Base-by-base conservation (phyloP, 2,888 invertebrate species). In the Congeria kusceri region DNA sequence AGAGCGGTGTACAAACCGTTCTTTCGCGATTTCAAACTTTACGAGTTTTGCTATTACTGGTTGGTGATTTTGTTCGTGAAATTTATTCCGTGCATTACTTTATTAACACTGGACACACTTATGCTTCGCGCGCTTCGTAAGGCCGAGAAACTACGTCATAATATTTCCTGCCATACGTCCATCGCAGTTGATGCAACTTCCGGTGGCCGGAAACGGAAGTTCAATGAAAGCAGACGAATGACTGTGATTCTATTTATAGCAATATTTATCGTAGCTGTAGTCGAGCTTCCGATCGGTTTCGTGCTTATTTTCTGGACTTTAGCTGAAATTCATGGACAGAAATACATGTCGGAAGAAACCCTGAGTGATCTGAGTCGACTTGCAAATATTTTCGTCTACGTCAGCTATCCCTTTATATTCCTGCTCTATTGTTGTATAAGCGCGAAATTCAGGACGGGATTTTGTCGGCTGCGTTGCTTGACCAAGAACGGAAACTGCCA, bases 381-480 rank as follows among this genome's bases (percentile, higher is more conserved):
- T 90, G 97, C 97, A 13, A 98, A 98, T 94, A 97, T 98, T 94
- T 96, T 97, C 92, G 96, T 98, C 74, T 96, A 97, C 76, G 95
- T 97, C 39, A 97, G 97, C 56, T 98, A 98, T 93, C 97, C 97
- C 7, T 96, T 97, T 72, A 98, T 98, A 93, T 98, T 98, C 91
- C 97, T 97, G 70, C 97, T 98, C 84, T 98, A 98, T 91, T 98
- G 98, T 92, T 97, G 97, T 46, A 98, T 98, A 98, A 97, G 97
- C 28, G 94, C 97, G 25, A 97, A 97, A 92, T 98, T 98, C 93
- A 95, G 98, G 25, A 97, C 57, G 49, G 71, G 65, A 0, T 70
- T 79, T 23, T 63, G 61, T 57, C 44, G 47, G 5, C 46, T 72
- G 0, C 47, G 64, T 20, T 64, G 64, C 15, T 72, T 63, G 57